Base-by-base conservation (phyloP, 2,888 invertebrate genomes). In the Agrilus mali region DNA sequence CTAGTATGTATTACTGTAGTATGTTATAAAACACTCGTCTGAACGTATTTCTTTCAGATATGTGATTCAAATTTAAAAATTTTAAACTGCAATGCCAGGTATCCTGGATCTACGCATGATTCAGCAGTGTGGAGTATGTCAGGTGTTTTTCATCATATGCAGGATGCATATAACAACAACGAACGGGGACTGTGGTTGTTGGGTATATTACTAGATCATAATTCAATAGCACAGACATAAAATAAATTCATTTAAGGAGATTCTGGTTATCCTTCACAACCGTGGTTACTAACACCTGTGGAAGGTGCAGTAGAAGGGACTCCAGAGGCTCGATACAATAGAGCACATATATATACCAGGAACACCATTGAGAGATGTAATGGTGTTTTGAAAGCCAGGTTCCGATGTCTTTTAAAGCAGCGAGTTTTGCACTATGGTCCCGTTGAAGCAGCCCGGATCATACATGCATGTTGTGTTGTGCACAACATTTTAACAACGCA, bases 231-330 rank as follows among this genome's bases (percentile, higher is more conserved):
- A n/a, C n/a, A n/a, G n/a, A n/a, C n/a, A n/a, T n/a, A n/a, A n/a
- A n/a, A n/a, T n/a, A n/a, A n/a, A 14, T 12, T 36, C n/a, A n/a
- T n/a, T n/a, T n/a, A n/a, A 50, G 55, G 55, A 39, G 55, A 57
- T 44, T 52, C 52, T 34, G 55, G 55, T 0, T 57, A 57, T 40
- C 53, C 52, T 6, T 49, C 42, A 33, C 34, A 53, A 22, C 55
- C 55, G 1, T 56, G 55, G 55, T 36, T 55, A 8, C 51, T 46
- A 39, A n/a, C n/a, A n/a, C n/a, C n/a, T n/a, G n/a, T n/a, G n/a
- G n/a, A n/a, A n/a, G n/a, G n/a, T n/a, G n/a, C 53, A 4, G 42
- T 40, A 38, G 44, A 32, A 31, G 48, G 40, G 10, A 44, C 47
- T 4, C 42, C 50, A 6, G 52, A 53, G 45, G 49, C 40, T 16